Evolutionary conservation across 2,797 vertebrate species (phyloP).

Genomic region (Aselliscus stoliczkanus): DNA sequence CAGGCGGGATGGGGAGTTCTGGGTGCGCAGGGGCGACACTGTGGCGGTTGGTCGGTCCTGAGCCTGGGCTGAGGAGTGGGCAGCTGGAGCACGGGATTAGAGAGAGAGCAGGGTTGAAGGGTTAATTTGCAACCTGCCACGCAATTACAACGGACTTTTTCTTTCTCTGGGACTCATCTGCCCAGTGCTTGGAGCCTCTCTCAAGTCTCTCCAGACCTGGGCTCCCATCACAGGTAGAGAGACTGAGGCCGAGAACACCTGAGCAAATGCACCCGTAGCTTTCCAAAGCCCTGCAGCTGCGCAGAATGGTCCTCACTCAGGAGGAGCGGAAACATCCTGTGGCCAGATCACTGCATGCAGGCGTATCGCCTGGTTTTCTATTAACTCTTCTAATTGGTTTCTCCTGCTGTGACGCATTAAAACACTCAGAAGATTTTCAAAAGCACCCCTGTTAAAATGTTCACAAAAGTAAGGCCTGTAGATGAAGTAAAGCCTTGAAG

Average conservation of each 20-base stretch:
- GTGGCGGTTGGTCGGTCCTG: conserved; percentile 90
- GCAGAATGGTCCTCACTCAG: background rate
- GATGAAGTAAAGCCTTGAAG: background rate
- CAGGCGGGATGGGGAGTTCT: conserved; percentile 91
- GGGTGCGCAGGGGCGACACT: conserved; percentile 89
- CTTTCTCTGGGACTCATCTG: too few species aligned
- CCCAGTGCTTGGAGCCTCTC: background rate
- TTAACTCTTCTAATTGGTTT: background rate
- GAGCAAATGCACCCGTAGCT: background rate
- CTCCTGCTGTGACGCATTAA: background rate
- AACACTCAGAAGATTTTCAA: background rate
- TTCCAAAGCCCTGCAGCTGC: background rate
- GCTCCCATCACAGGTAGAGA: background rate
- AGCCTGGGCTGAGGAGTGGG: conserved; percentile 82
- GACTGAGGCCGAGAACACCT: background rate
- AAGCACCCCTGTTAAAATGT: background rate
- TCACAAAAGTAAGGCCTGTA: background rate
- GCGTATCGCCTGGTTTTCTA: background rate
- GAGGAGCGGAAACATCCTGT: too few species aligned
- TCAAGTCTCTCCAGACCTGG: background rate
- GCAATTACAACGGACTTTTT: rapidly evolving
- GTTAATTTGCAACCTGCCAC: background rate
- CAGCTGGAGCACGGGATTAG: conserved; percentile 17
- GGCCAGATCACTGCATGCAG: background rate
- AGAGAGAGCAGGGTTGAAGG: background rate